These are phyloP conservation scores for Drosophila eohydei DNA, from an alignment of 2,888 invertebrate genomes.

Conservation along the genomic window DNA sequence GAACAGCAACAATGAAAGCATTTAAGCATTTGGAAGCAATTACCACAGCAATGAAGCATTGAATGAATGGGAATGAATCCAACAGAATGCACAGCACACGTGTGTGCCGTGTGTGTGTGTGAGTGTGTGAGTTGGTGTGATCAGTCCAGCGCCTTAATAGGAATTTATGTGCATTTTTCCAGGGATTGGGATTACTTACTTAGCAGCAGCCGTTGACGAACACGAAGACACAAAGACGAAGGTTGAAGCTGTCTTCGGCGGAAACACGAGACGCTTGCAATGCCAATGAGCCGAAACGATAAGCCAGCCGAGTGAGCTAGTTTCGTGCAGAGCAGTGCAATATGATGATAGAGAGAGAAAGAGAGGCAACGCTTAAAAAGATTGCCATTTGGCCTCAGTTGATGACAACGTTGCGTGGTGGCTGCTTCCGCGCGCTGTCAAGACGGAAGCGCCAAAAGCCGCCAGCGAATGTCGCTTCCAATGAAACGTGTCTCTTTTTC, in stretches of 20 bases:
- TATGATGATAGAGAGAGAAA: not conserved
- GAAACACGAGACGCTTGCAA: constrained; percentile 76
- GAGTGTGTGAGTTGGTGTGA: constrained; percentile 30
- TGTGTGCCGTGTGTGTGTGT: constrained; percentile 3
- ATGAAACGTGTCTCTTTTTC: constrained; percentile 31
- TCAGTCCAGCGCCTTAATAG: constrained; percentile 35
- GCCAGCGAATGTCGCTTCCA: constrained; percentile 26
- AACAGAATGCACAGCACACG: constrained; percentile 12
- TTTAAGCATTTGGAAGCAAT: constrained; percentile 82
- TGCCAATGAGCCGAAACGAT: constrained; percentile 70
- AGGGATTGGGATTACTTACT: constrained; percentile 75
- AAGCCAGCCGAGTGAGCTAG: constrained; percentile 30
- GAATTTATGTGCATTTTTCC: constrained; percentile 73
- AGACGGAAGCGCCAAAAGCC: constrained; percentile 51
- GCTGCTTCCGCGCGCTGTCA: constrained; percentile 42
- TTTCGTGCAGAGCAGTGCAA: not conserved
- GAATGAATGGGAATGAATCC: constrained; percentile 64
- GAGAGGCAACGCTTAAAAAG: not conserved
- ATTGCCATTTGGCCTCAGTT: constrained; percentile 1
- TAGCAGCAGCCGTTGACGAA: constrained; percentile 53
- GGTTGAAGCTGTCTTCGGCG: constrained; percentile 30
- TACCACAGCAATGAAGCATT: constrained; percentile 79
- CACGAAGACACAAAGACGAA: constrained; percentile 7
- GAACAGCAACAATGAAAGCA: constrained; percentile 64
- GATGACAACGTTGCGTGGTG: constrained; percentile 62